These are phyloP conservation scores for Gallinago media DNA, from an alignment of 2,113 vertebrate species.

Conservation along the genomic window DNA sequence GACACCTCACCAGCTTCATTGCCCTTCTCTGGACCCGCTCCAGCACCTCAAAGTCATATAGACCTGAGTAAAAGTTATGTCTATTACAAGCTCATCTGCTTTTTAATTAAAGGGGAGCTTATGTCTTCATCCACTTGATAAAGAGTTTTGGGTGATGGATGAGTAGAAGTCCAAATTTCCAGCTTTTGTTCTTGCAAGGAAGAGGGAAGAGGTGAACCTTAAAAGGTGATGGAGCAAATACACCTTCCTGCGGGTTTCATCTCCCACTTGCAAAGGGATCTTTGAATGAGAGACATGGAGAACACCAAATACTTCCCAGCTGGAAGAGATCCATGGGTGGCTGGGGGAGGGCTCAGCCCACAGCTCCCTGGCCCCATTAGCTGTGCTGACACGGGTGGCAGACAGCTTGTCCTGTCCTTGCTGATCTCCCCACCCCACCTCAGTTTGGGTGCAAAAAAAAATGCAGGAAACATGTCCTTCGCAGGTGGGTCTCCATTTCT, in stretches of 20 bases:
- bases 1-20: too few relatives aligned
- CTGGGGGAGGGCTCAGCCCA: background rate
- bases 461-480: background rate
- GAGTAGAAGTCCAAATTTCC: background rate
- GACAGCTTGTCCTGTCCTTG: fast-evolving
- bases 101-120: background rate
- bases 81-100: background rate
- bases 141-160: background rate
- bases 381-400: fast-evolving
- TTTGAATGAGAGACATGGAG: background rate
- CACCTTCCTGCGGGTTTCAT: background rate
- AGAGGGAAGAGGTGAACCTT: background rate
- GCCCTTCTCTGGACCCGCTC: too few relatives aligned
- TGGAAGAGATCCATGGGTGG: background rate
- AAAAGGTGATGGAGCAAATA: background rate
- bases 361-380: background rate
- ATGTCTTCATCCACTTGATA: background rate
- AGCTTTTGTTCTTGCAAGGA: background rate
- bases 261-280: background rate
- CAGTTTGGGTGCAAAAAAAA: background rate
- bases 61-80: background rate
- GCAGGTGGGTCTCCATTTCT: background rate
- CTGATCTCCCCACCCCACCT: background rate
- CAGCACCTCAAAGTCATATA: background rate
- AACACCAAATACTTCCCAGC: background rate